These are phyloP conservation scores for Spodoptera picta DNA, from an alignment of 2,888 invertebrate genomes.

Conservation along the genomic window DNA sequence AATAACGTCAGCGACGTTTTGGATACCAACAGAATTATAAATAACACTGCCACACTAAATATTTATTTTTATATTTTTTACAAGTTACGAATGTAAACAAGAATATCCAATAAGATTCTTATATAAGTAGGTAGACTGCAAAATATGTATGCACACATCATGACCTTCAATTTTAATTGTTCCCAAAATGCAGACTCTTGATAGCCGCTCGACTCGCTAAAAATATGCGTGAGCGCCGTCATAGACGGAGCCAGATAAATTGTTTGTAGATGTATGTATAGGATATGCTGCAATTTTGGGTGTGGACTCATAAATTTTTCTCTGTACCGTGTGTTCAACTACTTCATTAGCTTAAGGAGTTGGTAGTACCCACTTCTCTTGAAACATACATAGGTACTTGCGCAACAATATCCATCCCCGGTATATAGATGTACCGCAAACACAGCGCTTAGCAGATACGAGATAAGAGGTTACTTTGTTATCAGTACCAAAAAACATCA, in stretches of 20 bases:
- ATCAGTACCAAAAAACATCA: constrained; percentile 39
- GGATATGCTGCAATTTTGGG: constrained; percentile 32
- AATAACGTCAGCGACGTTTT: too few relatives aligned
- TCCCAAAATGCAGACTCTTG: not conserved
- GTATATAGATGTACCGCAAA: constrained; percentile 1
- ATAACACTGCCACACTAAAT: too few relatives aligned
- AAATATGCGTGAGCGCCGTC: constrained; percentile 49
- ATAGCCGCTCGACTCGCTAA: constrained; percentile 13
- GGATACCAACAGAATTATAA: too few relatives aligned
- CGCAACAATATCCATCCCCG: constrained; percentile 22
- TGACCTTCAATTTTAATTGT: constrained; percentile 17
- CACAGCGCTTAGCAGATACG: constrained; percentile 3
- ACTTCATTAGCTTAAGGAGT: not conserved
- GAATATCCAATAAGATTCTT: not conserved
- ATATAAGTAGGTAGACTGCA: not conserved
- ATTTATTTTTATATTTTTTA: too few relatives aligned
- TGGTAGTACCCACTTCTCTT: not conserved
- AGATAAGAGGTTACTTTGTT: constrained; percentile 53
- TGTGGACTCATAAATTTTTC: constrained; percentile 30
- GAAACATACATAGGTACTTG: constrained; percentile 9
- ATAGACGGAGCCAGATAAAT: constrained; percentile 16
- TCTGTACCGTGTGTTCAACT: not conserved
- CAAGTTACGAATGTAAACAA: too few relatives aligned
- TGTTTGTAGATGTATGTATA: not conserved
- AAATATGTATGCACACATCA: not conserved